Base-by-base conservation (phyloP, 2,113 vertebrate genomes). In the Solenodon paradoxus region DNA sequence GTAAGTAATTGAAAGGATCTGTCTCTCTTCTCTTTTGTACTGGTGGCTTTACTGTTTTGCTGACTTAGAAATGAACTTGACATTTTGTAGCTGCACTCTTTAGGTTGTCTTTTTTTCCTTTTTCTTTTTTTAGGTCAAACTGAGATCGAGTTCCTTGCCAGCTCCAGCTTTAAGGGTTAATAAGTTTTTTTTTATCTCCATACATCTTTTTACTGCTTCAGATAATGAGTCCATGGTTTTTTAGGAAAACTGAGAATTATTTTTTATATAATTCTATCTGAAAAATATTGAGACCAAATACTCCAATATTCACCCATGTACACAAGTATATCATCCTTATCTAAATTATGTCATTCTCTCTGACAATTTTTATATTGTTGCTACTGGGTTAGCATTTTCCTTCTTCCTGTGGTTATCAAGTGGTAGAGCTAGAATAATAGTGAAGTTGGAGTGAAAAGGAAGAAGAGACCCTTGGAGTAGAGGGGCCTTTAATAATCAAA, bases 11-110 rank as follows among this genome's bases (percentile, higher is more conserved):
- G 86, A 92, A 66, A 96, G 94, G 91, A 75, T 92, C 28, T 96
- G 94, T 90, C 94, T 71, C 59, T 79, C 84, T 88, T 92, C 83
- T 17, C 64, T 91, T 88, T 92, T 86, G 78, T 83, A 47, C 81
- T 42, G 22, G 74, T n/a, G 57, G 45, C 59, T 88, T 87, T 89
- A 45, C 81, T 94, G 72, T 96, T 95, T 81, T 92, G 72, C 28
- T 88, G 68, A 49, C 40, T 86, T 55, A 74, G 59, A 92, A 74
- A 26, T 75, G 75, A 97, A 90, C 68, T 68, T 92, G 80, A 71
- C 42, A 32, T 96, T 97, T 93, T 88, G 38, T 59, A 53, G n/a
- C 88, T 88, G 9, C 2, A 8, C 40, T 71, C 45, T 40, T 88
- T 86, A 78, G 53, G 57, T 24, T 72, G 42, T 55, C 19, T 89